Percentiles rank a stretch among this genome's conserved stretches.
Conservation (phyloP, 2,113 vertebrate genomes). For the Silurus glanis region DNA sequence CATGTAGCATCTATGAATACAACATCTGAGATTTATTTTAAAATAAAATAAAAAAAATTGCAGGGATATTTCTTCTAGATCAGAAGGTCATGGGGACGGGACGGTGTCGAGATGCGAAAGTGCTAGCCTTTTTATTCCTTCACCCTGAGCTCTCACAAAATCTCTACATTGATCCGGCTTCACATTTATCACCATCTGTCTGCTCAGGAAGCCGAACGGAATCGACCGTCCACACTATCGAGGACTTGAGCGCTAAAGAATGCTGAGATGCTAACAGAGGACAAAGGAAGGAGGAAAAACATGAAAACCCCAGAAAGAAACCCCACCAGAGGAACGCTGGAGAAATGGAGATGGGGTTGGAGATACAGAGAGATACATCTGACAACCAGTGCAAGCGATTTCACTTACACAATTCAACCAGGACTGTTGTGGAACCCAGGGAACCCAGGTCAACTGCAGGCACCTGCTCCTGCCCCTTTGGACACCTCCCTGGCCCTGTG, state of each 20-base stretch:
- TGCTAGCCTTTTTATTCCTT: slow-evolving; percentile 8
- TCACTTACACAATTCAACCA: slow-evolving; percentile 63
- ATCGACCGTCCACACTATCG: slow-evolving; percentile 39
- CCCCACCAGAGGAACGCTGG: not conserved
- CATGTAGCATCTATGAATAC: not conserved
- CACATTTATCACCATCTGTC: slow-evolving; percentile 39
- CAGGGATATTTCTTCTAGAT: not conserved
- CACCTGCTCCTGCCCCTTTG: slow-evolving; percentile 57
- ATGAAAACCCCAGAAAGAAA: slow-evolving; percentile 42
- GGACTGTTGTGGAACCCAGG: slow-evolving; percentile 58
- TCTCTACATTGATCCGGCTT: slow-evolving; percentile 33
- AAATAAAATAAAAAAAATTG: too few species aligned
- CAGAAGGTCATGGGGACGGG: not conserved
- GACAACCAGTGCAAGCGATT: slow-evolving; percentile 66
- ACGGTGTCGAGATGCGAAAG: not conserved
- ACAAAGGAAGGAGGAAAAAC: slow-evolving; percentile 20
- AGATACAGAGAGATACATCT: slow-evolving; percentile 49
- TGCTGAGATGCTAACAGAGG: slow-evolving; percentile 1
- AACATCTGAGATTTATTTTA: not conserved
- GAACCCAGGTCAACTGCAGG: slow-evolving; percentile 58
- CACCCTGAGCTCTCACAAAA: slow-evolving; percentile 25
- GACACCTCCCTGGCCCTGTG: slow-evolving; percentile 51
- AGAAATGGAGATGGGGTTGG: slow-evolving; percentile 1
- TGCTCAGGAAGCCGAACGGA: slow-evolving; percentile 17
- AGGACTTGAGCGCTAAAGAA: slow-evolving; percentile 28